phyloP scores from a whole-genome alignment of 2,797 vertebrate species.

The Sebastes aleutianus region DNA sequence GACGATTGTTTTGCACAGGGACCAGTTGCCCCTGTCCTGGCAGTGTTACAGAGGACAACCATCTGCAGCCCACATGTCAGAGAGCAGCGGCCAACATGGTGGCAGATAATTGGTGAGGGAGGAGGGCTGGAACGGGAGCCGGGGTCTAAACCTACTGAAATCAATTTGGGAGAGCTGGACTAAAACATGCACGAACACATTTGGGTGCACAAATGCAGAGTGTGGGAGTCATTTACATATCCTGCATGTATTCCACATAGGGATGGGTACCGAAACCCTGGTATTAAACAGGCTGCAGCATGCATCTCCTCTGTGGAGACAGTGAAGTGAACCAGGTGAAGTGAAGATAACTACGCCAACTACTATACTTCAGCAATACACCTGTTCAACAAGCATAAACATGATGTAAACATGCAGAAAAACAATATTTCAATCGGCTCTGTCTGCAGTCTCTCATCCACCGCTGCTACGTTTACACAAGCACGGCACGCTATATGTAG shows the following conservation, averaged over 20 bases:
- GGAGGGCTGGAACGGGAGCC: conserved; percentile 21
- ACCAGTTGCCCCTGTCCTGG: conserved; percentile 62
- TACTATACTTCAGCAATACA: no score
- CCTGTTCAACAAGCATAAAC: no score
- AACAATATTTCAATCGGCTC: no score
- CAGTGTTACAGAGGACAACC: conserved; percentile 47
- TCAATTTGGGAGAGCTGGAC: conserved; percentile 59
- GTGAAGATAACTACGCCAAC: no score
- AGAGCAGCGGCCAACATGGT: conserved; percentile 64
- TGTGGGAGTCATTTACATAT: conserved; percentile 28
- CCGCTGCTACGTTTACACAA: no score
- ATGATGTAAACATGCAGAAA: no score
- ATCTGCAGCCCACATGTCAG: conserved; percentile 73
- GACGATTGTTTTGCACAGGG: conserved; percentile 56
- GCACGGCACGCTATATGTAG: no score
- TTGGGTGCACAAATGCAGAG: conserved; percentile 12
- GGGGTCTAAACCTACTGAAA: conserved; percentile 45
- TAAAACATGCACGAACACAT: conserved; percentile 27
- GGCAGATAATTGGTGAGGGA: conserved; percentile 60
- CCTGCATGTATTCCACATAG: not conserved
- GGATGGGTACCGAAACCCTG: no score
- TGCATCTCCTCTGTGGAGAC: no score
- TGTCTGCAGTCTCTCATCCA: no score
- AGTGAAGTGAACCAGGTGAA: no score
- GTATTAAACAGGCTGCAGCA: no score